A percentile compares a stretch with the other conserved stretches of the same genome.
Evolutionary conservation across 1,140 invertebrate species (phyloP).

Genomic region (Mesaphorura yosii): DNA sequence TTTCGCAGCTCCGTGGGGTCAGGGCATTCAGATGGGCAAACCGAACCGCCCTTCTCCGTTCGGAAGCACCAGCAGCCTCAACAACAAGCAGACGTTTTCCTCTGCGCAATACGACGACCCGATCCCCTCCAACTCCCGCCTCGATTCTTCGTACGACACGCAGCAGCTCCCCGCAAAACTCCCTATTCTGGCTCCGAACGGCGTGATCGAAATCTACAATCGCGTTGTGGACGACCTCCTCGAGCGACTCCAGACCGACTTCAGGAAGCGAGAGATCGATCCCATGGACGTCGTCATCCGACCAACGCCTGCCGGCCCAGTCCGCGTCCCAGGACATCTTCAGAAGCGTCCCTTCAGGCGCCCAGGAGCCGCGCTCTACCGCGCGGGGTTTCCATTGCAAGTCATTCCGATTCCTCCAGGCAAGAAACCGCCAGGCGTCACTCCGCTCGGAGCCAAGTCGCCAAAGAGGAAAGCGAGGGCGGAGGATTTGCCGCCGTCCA

Average conservation of each 20-base stretch:
- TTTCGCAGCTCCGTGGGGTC: not conserved
- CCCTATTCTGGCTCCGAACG: constrained; percentile 29
- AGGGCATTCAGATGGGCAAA: too few relatives aligned
- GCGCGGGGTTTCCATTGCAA: constrained; percentile 9
- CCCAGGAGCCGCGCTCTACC: constrained; percentile 28
- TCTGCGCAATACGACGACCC: constrained; percentile 20
- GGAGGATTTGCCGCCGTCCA: constrained; percentile 1
- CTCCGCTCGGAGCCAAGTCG: too few relatives aligned
- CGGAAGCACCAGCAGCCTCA: not conserved
- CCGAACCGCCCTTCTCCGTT: not conserved
- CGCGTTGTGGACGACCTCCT: constrained; percentile 30
- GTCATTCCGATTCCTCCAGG: too few relatives aligned
- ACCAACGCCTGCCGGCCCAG: constrained; percentile 27
- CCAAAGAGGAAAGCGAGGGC: too few relatives aligned
- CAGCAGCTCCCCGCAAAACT: constrained; percentile 26
- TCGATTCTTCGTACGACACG: constrained; percentile 21
- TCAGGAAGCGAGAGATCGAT: constrained; percentile 22
- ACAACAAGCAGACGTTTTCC: not conserved
- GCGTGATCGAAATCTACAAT: constrained; percentile 31
- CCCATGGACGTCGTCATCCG: constrained; percentile 29
- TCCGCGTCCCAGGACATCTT: constrained; percentile 29
- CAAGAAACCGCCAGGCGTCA: too few relatives aligned
- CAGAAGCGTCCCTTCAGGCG: constrained; percentile 28
- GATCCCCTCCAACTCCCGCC: constrained; percentile 18
- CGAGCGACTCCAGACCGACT: constrained; percentile 24